These are phyloP conservation scores for Herpailurus yagouaroundi DNA, from an alignment of 2,113 vertebrate species.

Conservation along the genomic window DNA sequence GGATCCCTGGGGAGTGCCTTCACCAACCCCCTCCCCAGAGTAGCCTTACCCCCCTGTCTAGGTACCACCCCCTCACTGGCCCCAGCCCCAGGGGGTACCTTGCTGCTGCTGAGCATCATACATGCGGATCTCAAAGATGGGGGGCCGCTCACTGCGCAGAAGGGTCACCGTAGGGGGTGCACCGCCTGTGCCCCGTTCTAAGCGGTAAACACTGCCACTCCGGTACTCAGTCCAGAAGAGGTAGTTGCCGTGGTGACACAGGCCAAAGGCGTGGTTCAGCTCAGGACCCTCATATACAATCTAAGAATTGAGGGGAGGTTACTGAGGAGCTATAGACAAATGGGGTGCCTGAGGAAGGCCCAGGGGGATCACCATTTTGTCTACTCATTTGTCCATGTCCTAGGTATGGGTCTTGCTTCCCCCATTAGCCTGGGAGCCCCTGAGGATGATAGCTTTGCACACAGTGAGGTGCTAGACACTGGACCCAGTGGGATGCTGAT, in stretches of 20 bases:
- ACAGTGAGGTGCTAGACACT: neutral
- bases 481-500: neutral
- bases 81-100: slow-evolving; percentile 83
- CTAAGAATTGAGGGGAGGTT: slow-evolving; percentile 77
- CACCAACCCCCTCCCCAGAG: too few relatives aligned
- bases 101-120: slow-evolving; percentile 98
- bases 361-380: neutral
- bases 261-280: slow-evolving; percentile 95
- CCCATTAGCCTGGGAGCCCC: neutral
- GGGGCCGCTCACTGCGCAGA: slow-evolving; percentile 95
- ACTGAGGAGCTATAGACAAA: neutral
- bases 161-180: slow-evolving; percentile 90
- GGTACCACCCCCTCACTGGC: neutral
- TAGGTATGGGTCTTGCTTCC: neutral
- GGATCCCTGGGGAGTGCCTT: neutral
- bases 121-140: slow-evolving; percentile 98
- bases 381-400: neutral
- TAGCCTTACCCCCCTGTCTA: neutral
- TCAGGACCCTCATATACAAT: slow-evolving; percentile 95
- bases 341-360: neutral
- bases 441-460: neutral
- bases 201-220: slow-evolving; percentile 95
- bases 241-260: slow-evolving; percentile 95
- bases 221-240: slow-evolving; percentile 99
- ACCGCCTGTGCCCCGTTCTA: slow-evolving; percentile 86